Conservation (phyloP, 2,113 vertebrate genomes). For the Dromas ardeola region DNA sequence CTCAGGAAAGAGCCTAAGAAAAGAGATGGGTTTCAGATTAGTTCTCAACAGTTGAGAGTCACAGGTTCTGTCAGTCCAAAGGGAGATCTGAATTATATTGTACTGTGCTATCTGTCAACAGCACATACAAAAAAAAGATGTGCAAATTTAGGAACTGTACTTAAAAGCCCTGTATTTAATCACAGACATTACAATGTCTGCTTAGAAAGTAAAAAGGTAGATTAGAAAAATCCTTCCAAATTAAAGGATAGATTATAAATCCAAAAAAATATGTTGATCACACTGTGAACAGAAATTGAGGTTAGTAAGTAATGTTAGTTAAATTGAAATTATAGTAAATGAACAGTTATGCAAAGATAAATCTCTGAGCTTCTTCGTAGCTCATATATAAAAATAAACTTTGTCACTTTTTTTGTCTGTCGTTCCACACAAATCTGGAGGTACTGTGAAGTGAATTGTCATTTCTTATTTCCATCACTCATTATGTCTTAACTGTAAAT, state of each 20-base stretch:
- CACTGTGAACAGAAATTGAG: not conserved
- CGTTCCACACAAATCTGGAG: not conserved
- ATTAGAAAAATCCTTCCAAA: not conserved
- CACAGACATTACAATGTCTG: not conserved
- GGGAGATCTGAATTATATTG: not conserved
- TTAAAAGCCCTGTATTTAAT: not conserved
- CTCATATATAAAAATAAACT: not conserved
- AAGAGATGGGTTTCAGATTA: not conserved
- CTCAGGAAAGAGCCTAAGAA: not conserved
- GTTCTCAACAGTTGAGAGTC: not conserved
- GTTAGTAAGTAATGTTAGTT: not conserved
- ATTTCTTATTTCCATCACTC: conserved; percentile 36
- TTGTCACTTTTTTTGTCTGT: not conserved
- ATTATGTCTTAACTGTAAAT: conserved; percentile 28
- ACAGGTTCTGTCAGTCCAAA: not conserved
- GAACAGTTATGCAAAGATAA: not conserved
- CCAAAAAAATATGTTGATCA: not conserved
- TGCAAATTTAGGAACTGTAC: not conserved
- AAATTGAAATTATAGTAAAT: not conserved
- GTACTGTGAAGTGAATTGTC: not conserved
- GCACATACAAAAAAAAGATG: not conserved
- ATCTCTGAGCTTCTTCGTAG: not conserved
- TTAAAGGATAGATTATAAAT: not conserved
- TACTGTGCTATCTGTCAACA: not conserved
- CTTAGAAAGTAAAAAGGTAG: not conserved